Conservation (phyloP, 2,797 vertebrate genomes). For the Trematomus bernacchii region DNA sequence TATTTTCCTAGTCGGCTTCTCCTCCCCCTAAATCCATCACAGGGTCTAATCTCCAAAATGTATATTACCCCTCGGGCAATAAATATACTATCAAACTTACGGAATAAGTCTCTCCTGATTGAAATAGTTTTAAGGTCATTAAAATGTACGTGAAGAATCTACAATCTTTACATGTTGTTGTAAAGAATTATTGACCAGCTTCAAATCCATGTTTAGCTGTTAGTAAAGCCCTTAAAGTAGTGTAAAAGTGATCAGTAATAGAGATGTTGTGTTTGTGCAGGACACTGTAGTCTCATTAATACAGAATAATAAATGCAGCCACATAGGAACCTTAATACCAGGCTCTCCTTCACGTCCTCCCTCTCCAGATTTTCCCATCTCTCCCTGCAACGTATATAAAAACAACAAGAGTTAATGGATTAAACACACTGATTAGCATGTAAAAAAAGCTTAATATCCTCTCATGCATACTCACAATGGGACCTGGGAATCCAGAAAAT, state of each 20-base stretch:
- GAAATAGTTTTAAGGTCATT: neutral
- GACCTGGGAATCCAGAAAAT: constrained; percentile 82
- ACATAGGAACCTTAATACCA: constrained; percentile 88
- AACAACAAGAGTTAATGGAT: no score
- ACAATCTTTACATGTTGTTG: neutral
- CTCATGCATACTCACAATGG: constrained; percentile 76
- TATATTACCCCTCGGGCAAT: no score
- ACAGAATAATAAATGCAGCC: constrained; percentile 64
- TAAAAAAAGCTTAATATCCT: neutral
- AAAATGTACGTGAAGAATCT: neutral
- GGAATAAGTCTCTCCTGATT: no score
- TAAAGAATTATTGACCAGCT: neutral
- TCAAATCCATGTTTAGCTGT: neutral
- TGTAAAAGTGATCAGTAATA: neutral
- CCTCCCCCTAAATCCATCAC: no score
- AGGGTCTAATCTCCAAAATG: no score
- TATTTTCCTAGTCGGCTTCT: no score
- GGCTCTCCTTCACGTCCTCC: constrained; percentile 84
- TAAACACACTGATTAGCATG: neutral
- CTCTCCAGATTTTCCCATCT: constrained; percentile 83
- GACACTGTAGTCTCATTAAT: constrained; percentile 5
- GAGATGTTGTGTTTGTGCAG: constrained; percentile 1
- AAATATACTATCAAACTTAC: no score
- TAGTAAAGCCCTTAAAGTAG: neutral
- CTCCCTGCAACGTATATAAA: constrained; percentile 70